Evolutionary conservation across 1,140 invertebrate species (phyloP).

Genomic region (Coenobita brevimanus): DNA sequence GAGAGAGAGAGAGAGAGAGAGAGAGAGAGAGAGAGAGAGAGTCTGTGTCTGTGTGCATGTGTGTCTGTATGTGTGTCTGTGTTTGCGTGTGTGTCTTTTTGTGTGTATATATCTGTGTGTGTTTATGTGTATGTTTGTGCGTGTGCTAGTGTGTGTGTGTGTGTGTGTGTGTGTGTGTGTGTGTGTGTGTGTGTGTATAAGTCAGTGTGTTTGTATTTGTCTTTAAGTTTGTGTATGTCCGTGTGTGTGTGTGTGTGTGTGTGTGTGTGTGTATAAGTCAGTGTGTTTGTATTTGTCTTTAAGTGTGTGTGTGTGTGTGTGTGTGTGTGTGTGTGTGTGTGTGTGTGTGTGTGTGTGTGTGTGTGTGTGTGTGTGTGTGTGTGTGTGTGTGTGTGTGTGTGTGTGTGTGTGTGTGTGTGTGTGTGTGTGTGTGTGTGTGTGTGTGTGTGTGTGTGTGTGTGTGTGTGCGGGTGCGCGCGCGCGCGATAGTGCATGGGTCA

Average conservation of each 20-base stretch:
- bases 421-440: not conserved
- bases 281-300: not conserved
- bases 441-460: not conserved
- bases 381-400: not conserved
- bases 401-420: not conserved
- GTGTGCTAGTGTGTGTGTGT: no score
- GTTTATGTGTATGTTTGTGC: no score
- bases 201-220: not conserved
- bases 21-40: constrained; percentile 37
- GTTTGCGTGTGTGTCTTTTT: no score
- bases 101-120: no score
- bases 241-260: constrained; percentile 14
- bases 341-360: not conserved
- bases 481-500: no score
- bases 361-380: constrained; percentile 8
- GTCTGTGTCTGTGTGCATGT: no score
- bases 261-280: no score
- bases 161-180: not conserved
- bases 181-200: no score
- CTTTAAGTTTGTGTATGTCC: not conserved
- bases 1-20: not conserved
- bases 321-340: not conserved
- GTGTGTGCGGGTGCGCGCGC: no score
- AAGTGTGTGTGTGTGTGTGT: not conserved
- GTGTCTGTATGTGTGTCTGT: no score